phyloP scores from a whole-genome alignment of 2,113 vertebrate species.

The Phoxinus phoxinus region DNA sequence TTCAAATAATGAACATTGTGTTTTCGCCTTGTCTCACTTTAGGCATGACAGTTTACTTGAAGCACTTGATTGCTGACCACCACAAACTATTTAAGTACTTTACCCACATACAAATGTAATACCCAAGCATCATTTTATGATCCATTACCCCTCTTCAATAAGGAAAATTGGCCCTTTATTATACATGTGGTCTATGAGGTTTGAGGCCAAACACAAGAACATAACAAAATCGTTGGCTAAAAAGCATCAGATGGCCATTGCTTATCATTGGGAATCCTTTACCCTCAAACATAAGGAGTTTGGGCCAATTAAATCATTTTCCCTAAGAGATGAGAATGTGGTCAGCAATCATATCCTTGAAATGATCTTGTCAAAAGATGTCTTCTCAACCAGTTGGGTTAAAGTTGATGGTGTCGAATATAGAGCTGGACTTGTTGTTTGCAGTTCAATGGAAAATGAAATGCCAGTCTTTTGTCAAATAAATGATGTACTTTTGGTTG shows the following conservation, averaged over 20 bases:
- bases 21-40: neutral
- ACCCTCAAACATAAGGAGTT: too few species aligned
- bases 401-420: too few species aligned
- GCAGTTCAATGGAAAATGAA: neutral
- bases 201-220: neutral
- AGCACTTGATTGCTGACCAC: too few species aligned
- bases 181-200: neutral
- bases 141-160: neutral
- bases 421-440: slow-evolving; percentile 24
- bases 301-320: too few species aligned
- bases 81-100: too few species aligned
- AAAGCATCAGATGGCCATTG: neutral
- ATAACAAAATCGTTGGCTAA: neutral
- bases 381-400: too few species aligned
- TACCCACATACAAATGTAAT: too few species aligned
- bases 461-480: neutral
- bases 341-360: too few species aligned
- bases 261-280: neutral
- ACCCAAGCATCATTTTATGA: neutral
- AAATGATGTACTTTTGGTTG: neutral
- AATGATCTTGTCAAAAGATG: too few species aligned
- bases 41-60: too few species aligned
- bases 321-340: too few species aligned
- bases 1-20: slow-evolving; percentile 3
- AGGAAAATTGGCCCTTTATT: neutral